Evolutionary conservation across 2,113 vertebrate genomes (phyloP).

Genomic region (Perognathus longimembris): DNA sequence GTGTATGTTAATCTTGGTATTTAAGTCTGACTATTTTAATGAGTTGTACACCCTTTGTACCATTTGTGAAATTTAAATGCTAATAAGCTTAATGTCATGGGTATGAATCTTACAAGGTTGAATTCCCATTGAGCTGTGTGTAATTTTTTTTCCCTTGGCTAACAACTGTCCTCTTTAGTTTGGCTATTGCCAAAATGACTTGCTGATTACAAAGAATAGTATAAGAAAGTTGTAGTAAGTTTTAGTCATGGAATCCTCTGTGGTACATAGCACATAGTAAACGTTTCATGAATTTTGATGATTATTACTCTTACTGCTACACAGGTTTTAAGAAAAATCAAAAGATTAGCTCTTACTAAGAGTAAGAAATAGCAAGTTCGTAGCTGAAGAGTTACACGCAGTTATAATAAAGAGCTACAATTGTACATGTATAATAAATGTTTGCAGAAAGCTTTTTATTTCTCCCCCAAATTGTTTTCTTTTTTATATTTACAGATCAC

Average conservation of each 20-base stretch:
- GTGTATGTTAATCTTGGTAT: neutral
- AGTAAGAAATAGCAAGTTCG: neutral
- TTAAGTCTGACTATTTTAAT: slow-evolving; percentile 5
- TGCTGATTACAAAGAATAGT: neutral
- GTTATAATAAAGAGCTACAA: neutral
- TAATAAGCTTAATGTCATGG: neutral
- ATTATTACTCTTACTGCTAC: neutral
- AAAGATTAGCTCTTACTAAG: neutral
- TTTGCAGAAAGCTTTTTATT: neutral
- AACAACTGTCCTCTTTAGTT: neutral
- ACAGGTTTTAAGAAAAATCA: slow-evolving; percentile 18
- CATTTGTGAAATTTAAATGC: slow-evolving; percentile 10
- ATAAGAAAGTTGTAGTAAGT: neutral
- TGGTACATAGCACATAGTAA: neutral
- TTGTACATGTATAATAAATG: slow-evolving; percentile 4
- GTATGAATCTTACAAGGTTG: slow-evolving; percentile 20
- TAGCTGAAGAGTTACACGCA: neutral
- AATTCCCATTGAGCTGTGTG: slow-evolving; percentile 11
- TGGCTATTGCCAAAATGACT: neutral
- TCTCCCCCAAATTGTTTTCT: neutral
- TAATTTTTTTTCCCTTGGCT: neutral
- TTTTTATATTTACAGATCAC: neutral
- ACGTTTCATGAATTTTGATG: slow-evolving; percentile 3
- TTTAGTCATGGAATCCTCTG: neutral
- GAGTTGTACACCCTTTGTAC: neutral